A percentile compares a stretch with the other conserved stretches of the same genome.
phyloP scores from a whole-genome alignment of 23 tunicate species.

The Ascidia mentula region DNA sequence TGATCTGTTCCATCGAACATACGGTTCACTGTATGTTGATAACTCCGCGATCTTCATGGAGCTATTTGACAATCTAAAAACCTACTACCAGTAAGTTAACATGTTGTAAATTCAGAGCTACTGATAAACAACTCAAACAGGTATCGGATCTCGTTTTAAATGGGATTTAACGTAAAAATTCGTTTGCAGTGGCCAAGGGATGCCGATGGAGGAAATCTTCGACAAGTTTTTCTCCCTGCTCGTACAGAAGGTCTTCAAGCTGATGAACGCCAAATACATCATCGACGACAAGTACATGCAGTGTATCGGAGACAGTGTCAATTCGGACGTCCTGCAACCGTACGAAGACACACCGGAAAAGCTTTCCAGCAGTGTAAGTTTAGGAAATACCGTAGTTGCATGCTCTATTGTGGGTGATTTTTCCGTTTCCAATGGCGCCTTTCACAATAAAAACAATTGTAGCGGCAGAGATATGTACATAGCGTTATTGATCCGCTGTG shows the following conservation, averaged over 20 bases:
- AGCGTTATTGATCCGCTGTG: too few species aligned
- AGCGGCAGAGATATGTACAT: too few species aligned
- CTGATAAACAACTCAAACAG: too few species aligned
- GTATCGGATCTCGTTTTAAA: too few species aligned
- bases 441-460: too few species aligned
- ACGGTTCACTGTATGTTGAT: slow-evolving; percentile 39
- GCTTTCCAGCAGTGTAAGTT: slow-evolving; percentile 37
- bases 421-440: too few species aligned
- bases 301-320: slow-evolving; percentile 64
- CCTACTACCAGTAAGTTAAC: slow-evolving; percentile 44
- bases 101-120: too few species aligned
- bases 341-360: slow-evolving; percentile 38
- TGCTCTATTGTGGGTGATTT: too few species aligned
- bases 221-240: slow-evolving; percentile 58
- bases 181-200: slow-evolving; percentile 44
- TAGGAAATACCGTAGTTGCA: not conserved
- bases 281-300: slow-evolving; percentile 65
- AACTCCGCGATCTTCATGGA: slow-evolving; percentile 48
- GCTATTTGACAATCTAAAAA: slow-evolving; percentile 39
- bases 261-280: slow-evolving; percentile 33
- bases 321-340: slow-evolving; percentile 32
- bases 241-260: slow-evolving; percentile 53
- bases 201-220: slow-evolving; percentile 61
- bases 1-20: slow-evolving; percentile 44
- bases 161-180: too few species aligned